Evolutionary conservation across 2,797 vertebrate genomes (phyloP).

Genomic region (Pteronotus mesoamericanus): DNA sequence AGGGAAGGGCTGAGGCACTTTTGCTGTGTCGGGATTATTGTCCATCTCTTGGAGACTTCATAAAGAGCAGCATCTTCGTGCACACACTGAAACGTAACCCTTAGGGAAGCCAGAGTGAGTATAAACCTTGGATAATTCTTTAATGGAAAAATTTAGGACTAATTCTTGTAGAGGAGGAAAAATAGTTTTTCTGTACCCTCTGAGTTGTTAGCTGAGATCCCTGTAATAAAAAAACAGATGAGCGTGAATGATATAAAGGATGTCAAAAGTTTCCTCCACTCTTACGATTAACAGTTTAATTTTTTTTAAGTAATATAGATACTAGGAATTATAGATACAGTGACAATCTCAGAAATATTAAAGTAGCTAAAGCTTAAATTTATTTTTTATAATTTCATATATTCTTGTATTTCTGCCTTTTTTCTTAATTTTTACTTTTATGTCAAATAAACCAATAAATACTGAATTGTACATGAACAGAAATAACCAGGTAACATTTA

Average conservation of each 20-base stretch:
- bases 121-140: neutral
- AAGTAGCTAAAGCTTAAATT: neutral
- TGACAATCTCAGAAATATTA: neutral
- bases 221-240: neutral
- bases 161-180: neutral
- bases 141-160: neutral
- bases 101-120: neutral
- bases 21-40: neutral
- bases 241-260: neutral
- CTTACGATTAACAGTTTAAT: neutral
- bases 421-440: neutral
- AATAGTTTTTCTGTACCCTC: neutral
- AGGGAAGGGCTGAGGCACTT: neutral
- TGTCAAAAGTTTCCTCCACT: neutral
- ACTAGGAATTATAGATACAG: neutral
- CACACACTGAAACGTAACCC: neutral
- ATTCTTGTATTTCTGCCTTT: neutral
- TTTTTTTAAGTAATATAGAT: neutral
- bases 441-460: neutral
- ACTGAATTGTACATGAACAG: neutral
- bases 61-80: neutral
- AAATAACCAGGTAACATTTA: conserved; percentile 49
- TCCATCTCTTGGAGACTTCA: neutral
- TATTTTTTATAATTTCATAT: neutral
- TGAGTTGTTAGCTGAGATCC: neutral